A percentile compares a stretch with the other conserved stretches of the same genome.
Evolutionary conservation across 2,888 invertebrate genomes (phyloP).

Genomic region (Phaedon cochleariae): DNA sequence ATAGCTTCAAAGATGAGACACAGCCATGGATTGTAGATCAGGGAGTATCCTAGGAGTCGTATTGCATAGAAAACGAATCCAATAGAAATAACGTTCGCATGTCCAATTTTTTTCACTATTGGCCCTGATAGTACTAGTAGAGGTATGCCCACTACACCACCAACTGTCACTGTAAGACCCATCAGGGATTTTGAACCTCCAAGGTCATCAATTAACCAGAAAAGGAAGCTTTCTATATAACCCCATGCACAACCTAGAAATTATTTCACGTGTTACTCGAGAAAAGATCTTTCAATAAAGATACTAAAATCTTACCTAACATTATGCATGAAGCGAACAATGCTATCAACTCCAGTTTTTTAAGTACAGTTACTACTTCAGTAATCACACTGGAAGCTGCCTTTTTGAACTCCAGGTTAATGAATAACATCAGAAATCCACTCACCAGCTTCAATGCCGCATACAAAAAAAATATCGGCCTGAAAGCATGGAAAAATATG

Average conservation of each 20-base stretch:
- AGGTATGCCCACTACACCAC: conserved; percentile 79
- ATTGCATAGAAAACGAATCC: conserved; percentile 81
- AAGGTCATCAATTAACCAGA: conserved; percentile 81
- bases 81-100: conserved; percentile 79
- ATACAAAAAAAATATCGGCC: conserved; percentile 82
- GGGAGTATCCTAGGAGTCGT: conserved; percentile 75
- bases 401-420: conserved; percentile 79
- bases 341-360: conserved; percentile 75
- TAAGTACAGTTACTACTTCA: conserved; percentile 74
- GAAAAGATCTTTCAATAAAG: conserved; percentile 12
- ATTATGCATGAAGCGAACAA: conserved; percentile 77
- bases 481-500: conserved; percentile 54
- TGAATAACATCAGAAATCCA: conserved; percentile 73
- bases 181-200: conserved; percentile 79
- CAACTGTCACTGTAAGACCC: conserved; percentile 83
- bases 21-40: conserved; percentile 80
- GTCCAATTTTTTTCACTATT: conserved; percentile 76
- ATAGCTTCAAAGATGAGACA: conserved; percentile 79
- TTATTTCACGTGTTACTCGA: background rate
- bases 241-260: conserved; percentile 82
- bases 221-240: conserved; percentile 82
- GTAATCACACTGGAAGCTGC: conserved; percentile 75
- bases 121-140: conserved; percentile 80
- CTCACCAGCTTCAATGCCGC: conserved; percentile 74
- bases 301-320: conserved; percentile 66